These are phyloP conservation scores for Neodiprion virginianus DNA, from an alignment of 1,140 invertebrate genomes.

Conservation along the genomic window DNA sequence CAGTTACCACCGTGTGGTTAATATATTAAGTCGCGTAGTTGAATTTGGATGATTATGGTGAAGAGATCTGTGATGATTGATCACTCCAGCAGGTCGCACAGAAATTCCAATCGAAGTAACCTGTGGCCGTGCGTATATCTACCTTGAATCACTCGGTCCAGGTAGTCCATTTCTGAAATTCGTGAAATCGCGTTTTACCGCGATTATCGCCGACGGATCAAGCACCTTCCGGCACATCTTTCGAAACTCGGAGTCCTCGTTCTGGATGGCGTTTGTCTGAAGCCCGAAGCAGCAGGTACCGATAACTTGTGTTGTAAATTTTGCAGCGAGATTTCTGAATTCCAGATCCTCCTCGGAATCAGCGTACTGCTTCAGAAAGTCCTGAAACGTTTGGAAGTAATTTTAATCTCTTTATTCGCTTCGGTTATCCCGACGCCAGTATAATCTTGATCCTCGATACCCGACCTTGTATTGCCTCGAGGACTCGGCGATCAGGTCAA, in stretches of 20 bases:
- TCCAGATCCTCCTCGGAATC: constrained; percentile 36
- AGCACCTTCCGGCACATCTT: constrained; percentile 42
- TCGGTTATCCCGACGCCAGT: neutral
- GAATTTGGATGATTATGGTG: no score
- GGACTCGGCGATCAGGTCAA: constrained; percentile 29
- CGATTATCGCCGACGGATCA: constrained; percentile 23
- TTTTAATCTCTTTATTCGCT: constrained; percentile 5
- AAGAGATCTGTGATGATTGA: no score
- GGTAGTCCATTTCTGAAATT: constrained; percentile 35
- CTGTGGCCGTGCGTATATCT: constrained; percentile 13
- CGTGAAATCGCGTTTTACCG: no score
- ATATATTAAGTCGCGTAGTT: neutral
- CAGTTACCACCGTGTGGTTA: neutral
- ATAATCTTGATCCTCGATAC: neutral
- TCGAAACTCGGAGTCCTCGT: constrained; percentile 54
- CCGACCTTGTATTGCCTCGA: constrained; percentile 27
- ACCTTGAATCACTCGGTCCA: constrained; percentile 39
- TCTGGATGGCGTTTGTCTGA: constrained; percentile 51
- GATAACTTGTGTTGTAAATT: constrained; percentile 63
- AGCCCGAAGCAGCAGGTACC: constrained; percentile 59
- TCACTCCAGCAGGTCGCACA: neutral
- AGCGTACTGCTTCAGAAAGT: constrained; percentile 27
- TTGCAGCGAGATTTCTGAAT: constrained; percentile 48
- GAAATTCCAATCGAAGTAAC: neutral
- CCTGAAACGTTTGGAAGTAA: constrained; percentile 21